Conservation (phyloP, 1,140 invertebrate genomes). For the Nixonia krombeini region DNA sequence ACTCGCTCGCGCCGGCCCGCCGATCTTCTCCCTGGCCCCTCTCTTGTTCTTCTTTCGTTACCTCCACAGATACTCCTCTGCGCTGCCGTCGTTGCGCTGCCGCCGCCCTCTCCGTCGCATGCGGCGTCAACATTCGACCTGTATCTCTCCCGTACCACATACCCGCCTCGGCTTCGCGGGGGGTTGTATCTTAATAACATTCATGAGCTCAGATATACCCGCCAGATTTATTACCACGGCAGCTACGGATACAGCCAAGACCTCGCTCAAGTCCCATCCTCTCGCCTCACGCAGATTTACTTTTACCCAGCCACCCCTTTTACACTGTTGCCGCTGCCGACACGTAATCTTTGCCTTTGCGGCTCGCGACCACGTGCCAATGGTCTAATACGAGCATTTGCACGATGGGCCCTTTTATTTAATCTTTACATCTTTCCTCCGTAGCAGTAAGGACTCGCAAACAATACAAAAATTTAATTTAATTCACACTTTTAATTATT, state of each 20-base stretch:
- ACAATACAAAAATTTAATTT: too few species aligned
- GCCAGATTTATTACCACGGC: slow-evolving; percentile 69
- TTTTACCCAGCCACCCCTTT: slow-evolving; percentile 48
- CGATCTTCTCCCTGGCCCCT: slow-evolving; percentile 26
- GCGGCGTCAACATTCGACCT: slow-evolving; percentile 14
- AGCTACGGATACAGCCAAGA: slow-evolving; percentile 64
- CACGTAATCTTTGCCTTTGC: not conserved
- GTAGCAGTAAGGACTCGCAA: too few species aligned
- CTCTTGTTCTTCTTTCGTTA: slow-evolving; percentile 31
- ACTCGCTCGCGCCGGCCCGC: slow-evolving; percentile 14
- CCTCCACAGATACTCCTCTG: slow-evolving; percentile 6
- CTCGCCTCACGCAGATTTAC: slow-evolving; percentile 37
- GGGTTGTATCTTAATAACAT: slow-evolving; percentile 74
- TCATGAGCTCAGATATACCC: slow-evolving; percentile 73
- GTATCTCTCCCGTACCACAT: slow-evolving; percentile 41
- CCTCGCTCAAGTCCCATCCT: slow-evolving; percentile 41
- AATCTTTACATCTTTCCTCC: too few species aligned
- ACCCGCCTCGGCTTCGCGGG: slow-evolving; percentile 54
- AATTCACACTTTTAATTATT: too few species aligned
- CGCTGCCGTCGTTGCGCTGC: slow-evolving; percentile 43
- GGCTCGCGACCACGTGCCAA: too few species aligned
- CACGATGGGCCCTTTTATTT: too few species aligned
- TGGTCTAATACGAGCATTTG: too few species aligned
- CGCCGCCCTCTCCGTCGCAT: slow-evolving; percentile 9
- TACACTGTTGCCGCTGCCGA: slow-evolving; percentile 9